Evolutionary conservation across 2,797 vertebrate species (phyloP).

Genomic region (Prunella strophiata): DNA sequence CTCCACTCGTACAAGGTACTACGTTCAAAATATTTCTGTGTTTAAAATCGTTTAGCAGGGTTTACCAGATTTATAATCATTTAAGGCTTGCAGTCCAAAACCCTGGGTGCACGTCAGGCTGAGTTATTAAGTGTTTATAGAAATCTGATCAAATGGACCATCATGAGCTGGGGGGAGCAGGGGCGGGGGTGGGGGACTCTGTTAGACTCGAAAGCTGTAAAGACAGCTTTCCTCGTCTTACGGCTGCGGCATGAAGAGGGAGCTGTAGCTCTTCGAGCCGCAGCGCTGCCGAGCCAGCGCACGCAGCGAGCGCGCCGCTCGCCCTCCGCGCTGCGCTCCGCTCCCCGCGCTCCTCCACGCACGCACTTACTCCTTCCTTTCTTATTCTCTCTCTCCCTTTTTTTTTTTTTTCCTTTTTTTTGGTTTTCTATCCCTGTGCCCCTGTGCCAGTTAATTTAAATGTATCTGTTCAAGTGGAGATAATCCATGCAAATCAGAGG

Average conservation of each 20-base stretch:
- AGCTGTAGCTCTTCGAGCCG: constrained; percentile 91
- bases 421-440: constrained; percentile 78
- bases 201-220: constrained; percentile 23
- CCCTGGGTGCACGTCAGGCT: neutral
- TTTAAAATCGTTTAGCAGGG: neutral
- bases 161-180: neutral
- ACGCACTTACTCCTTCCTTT: constrained; percentile 10
- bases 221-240: constrained; percentile 79
- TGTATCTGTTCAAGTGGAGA: constrained; percentile 92
- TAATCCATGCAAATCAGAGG: constrained; percentile 97
- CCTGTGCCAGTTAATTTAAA: constrained; percentile 91
- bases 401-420: fast-evolving
- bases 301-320: constrained; percentile 62
- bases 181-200: neutral
- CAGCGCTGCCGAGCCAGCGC: constrained; percentile 71
- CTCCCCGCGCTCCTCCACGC: constrained; percentile 8
- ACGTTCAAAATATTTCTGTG: neutral
- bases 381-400: fast-evolving
- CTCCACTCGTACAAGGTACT: neutral
- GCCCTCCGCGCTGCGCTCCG: constrained; percentile 6
- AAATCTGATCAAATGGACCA: constrained; percentile 38
- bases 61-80: constrained; percentile 39
- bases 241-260: constrained; percentile 93
- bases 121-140: constrained; percentile 39
- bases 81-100: neutral